These are phyloP conservation scores for Coptodon bakossiorum DNA, from an alignment of 2,113 vertebrate species.

Conservation along the genomic window DNA sequence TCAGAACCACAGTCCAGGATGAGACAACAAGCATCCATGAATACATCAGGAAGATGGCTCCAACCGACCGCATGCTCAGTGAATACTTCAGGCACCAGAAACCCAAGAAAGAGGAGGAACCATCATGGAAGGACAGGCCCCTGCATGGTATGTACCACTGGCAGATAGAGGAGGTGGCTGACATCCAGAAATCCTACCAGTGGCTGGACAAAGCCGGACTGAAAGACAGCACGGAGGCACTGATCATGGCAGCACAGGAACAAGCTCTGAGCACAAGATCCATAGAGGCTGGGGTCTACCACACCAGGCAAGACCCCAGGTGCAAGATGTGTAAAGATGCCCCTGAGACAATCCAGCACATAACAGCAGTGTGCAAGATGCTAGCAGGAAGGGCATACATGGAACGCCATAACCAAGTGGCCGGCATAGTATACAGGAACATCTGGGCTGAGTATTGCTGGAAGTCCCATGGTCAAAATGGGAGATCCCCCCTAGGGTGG, in stretches of 20 bases:
- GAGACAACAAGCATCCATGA: background rate
- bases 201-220: background rate
- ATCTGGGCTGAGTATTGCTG: background rate
- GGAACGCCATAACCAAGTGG: background rate
- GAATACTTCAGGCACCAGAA: background rate
- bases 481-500: background rate
- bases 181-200: background rate
- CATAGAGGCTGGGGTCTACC: accelerated
- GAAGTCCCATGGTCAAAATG: background rate
- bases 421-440: background rate
- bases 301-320: background rate
- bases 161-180: background rate
- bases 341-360: background rate
- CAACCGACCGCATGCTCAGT: background rate
- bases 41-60: background rate
- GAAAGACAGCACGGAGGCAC: background rate
- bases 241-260: accelerated
- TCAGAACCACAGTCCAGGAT: background rate
- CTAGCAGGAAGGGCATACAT: background rate
- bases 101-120: background rate
- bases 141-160: background rate
- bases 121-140: background rate
- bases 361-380: background rate
- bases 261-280: background rate
- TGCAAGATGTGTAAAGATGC: background rate